These are phyloP conservation scores for Pemphredon lugubris DNA, from an alignment of 2,888 invertebrate species.

Conservation along the genomic window DNA sequence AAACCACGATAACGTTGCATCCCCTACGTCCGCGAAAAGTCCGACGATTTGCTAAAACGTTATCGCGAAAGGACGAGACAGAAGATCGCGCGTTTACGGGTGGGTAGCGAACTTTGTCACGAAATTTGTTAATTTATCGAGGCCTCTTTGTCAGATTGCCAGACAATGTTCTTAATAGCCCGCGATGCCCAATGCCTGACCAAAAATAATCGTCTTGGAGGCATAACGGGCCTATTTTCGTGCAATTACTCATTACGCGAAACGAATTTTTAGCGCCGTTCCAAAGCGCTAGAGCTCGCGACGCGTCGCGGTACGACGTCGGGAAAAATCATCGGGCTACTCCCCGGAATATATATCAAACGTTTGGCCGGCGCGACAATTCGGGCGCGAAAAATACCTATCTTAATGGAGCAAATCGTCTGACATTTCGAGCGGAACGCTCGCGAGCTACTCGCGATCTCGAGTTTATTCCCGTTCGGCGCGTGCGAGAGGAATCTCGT, in stretches of 20 bases:
- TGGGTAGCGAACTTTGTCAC: constrained; percentile 21
- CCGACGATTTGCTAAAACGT: constrained; percentile 51
- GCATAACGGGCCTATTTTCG: constrained; percentile 46
- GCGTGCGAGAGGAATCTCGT: too few species aligned
- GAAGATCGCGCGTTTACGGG: not conserved
- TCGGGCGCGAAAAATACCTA: not conserved
- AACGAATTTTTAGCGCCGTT: constrained; percentile 24
- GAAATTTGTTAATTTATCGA: constrained; percentile 53
- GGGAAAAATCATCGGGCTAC: not conserved
- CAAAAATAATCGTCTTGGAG: constrained; percentile 44
- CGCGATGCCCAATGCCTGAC: constrained; percentile 36
- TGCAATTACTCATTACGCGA: constrained; percentile 54
- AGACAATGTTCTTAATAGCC: constrained; percentile 57
- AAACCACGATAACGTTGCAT: constrained; percentile 4
- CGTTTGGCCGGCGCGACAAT: not conserved
- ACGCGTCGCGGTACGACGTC: constrained; percentile 13
- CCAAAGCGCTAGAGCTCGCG: not conserved
- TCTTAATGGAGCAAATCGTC: constrained; percentile 40
- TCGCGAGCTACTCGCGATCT: constrained; percentile 23
- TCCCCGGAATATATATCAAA: not conserved
- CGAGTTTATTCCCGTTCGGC: not conserved
- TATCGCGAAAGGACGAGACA: too few species aligned
- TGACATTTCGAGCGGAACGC: constrained; percentile 14
- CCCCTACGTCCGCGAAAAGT: not conserved
- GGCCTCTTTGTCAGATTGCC: constrained; percentile 57